Percentiles rank a stretch among this genome's conserved stretches.
phyloP scores from a whole-genome alignment of 2,113 vertebrate species.

The Nothobranchius kuhntae region DNA sequence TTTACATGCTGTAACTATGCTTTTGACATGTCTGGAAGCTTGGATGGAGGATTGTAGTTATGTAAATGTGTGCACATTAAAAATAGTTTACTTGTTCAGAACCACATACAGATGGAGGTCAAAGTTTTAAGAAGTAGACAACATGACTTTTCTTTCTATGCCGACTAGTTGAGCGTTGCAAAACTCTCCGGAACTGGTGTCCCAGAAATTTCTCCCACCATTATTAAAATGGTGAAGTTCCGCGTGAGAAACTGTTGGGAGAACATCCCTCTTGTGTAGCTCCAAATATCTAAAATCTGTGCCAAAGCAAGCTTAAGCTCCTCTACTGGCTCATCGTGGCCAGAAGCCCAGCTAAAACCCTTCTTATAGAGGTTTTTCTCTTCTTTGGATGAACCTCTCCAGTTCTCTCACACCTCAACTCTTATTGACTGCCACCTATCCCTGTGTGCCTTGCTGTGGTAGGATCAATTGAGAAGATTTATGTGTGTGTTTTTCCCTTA shows the following conservation, averaged over 20 bases:
- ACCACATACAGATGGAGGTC: not conserved
- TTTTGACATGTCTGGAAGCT: conserved; percentile 5
- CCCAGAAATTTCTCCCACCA: conserved; percentile 17
- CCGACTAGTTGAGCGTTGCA: conserved; percentile 6
- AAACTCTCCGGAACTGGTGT: not conserved
- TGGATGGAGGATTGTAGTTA: conserved; percentile 3
- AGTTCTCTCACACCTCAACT: conserved; percentile 42
- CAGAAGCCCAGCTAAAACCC: conserved; percentile 54
- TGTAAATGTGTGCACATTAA: conserved; percentile 21
- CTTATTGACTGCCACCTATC: conserved; percentile 64
- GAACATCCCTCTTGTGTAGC: conserved; percentile 32
- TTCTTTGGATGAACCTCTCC: conserved; percentile 37
- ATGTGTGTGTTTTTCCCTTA: not conserved
- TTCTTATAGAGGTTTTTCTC: conserved; percentile 53
- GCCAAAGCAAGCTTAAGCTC: conserved; percentile 56
- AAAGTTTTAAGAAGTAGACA: conserved; percentile 15
- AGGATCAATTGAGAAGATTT: conserved; percentile 18
- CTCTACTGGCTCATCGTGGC: conserved; percentile 43
- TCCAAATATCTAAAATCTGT: conserved; percentile 36
- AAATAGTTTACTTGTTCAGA: conserved; percentile 20
- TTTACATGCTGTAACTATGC: not conserved
- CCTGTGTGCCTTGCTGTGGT: conserved; percentile 43
- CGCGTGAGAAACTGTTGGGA: conserved; percentile 43
- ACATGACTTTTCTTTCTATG: not conserved
- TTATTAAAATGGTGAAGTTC: conserved; percentile 29